Conservation (phyloP, 2,888 invertebrate genomes). For the Empis stercorea region DNA sequence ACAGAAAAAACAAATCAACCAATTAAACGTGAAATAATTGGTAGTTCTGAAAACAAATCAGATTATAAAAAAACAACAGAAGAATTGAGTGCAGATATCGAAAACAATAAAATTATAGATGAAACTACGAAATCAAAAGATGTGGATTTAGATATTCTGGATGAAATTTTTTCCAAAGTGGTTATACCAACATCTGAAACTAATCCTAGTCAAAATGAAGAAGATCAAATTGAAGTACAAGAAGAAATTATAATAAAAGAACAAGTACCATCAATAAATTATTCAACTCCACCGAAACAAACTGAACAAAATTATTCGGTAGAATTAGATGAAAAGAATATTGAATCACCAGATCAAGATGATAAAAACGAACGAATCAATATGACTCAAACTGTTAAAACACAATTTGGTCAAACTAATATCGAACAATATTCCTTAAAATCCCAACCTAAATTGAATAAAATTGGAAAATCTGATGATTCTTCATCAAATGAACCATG, state of each 20-base stretch:
- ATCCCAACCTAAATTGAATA: slow-evolving; percentile 23
- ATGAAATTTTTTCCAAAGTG: background rate
- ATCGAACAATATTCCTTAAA: slow-evolving; percentile 20
- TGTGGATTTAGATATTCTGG: background rate
- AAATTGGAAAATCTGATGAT: slow-evolving; percentile 29
- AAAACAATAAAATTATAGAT: background rate
- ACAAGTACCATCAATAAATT: slow-evolving; percentile 18
- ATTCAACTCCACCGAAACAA: slow-evolving; percentile 7
- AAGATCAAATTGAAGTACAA: background rate
- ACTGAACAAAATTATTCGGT: background rate
- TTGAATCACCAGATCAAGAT: slow-evolving; percentile 17
- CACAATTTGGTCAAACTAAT: slow-evolving; percentile 27
- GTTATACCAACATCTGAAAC: background rate
- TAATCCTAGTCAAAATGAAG: background rate
- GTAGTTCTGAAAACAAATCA: slow-evolving; percentile 13
- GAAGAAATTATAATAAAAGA: slow-evolving; percentile 19
- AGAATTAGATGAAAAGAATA: slow-evolving; percentile 16
- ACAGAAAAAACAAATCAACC: slow-evolving; percentile 8
- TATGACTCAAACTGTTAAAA: slow-evolving; percentile 24
- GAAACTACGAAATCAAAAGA: background rate
- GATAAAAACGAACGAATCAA: slow-evolving; percentile 13
- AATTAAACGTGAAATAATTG: slow-evolving; percentile 8
- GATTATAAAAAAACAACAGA: slow-evolving; percentile 13
- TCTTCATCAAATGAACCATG: slow-evolving; percentile 27
- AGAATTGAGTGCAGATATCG: background rate